A percentile compares a stretch with the other conserved stretches of the same genome.
Evolutionary conservation across 2,113 vertebrate genomes (phyloP).

Genomic region (Menura novaehollandiae): DNA sequence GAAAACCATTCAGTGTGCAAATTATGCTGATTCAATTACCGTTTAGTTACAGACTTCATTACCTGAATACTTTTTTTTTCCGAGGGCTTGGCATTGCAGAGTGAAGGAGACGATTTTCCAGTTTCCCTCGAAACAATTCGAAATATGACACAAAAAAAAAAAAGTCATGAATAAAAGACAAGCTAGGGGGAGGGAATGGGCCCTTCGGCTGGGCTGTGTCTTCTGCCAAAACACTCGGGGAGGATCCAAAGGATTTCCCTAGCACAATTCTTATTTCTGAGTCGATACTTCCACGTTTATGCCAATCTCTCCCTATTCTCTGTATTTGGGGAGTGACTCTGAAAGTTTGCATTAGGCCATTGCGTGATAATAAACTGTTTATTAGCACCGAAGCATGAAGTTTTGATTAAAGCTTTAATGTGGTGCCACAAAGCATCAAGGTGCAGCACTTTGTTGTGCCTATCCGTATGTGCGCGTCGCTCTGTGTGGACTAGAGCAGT

Average conservation of each 20-base stretch:
- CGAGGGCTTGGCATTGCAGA: slow-evolving; percentile 47
- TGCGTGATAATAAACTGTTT: neutral
- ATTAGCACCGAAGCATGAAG: neutral
- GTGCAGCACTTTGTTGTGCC: neutral
- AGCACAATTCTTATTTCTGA: neutral
- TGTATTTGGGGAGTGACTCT: neutral
- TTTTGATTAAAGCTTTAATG: neutral
- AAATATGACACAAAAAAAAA: neutral
- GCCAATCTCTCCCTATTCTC: neutral
- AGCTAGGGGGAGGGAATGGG: neutral
- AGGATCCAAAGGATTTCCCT: neutral
- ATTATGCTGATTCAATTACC: slow-evolving; percentile 87
- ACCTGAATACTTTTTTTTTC: slow-evolving; percentile 69
- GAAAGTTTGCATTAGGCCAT: neutral
- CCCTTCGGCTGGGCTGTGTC: neutral
- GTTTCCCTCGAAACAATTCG: slow-evolving; percentile 64
- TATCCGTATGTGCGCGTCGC: fast-evolving
- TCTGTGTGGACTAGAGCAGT: neutral
- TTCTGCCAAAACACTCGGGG: neutral
- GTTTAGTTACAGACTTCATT: slow-evolving; percentile 87
- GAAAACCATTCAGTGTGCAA: slow-evolving; percentile 83
- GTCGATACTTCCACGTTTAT: neutral
- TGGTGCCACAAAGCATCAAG: neutral
- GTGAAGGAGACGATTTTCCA: slow-evolving; percentile 63
- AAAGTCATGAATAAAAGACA: neutral